Percentiles rank a stretch among this genome's conserved stretches.
Evolutionary conservation across 2,888 invertebrate genomes (phyloP).

Genomic region (Orthosia gracilis): DNA sequence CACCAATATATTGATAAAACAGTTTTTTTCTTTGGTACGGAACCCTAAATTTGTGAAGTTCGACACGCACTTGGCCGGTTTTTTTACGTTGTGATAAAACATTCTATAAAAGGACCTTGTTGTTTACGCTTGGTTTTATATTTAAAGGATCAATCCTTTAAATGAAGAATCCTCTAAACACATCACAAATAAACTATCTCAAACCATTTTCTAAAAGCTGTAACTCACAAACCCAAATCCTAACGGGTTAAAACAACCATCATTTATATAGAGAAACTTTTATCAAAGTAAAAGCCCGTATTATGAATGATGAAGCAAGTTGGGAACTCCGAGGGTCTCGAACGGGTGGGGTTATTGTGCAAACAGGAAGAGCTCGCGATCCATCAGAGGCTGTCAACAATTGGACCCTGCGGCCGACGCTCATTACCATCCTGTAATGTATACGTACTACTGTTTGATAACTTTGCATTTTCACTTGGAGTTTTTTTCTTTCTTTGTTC

Average conservation of each 20-base stretch:
- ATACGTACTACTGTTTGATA: constrained; percentile 34
- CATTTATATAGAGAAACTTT: constrained; percentile 66
- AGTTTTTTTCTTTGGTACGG: too few relatives aligned
- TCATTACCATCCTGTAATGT: constrained; percentile 62
- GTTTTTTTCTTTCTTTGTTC: not conserved
- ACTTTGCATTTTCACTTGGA: constrained; percentile 32
- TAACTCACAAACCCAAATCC: constrained; percentile 41
- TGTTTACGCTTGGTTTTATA: not conserved
- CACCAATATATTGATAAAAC: too few relatives aligned
- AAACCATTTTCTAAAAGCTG: constrained; percentile 17
- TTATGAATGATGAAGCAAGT: constrained; percentile 84
- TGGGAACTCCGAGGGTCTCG: constrained; percentile 71
- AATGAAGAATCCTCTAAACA: not conserved
- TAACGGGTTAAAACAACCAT: constrained; percentile 63
- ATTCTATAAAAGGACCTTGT: too few relatives aligned
- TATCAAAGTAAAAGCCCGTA: constrained; percentile 75
- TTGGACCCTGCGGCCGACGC: constrained; percentile 63
- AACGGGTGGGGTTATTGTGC: constrained; percentile 65
- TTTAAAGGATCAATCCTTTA: not conserved
- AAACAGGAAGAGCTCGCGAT: constrained; percentile 72
- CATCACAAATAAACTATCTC: constrained; percentile 32
- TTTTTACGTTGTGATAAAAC: not conserved
- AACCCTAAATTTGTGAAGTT: too few relatives aligned
- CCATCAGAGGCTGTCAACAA: constrained; percentile 73
- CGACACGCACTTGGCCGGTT: too few relatives aligned